Percentiles rank a stretch among this genome's conserved stretches.
Conservation (phyloP, 2,888 invertebrate genomes). For the Escarpia spicata region DNA sequence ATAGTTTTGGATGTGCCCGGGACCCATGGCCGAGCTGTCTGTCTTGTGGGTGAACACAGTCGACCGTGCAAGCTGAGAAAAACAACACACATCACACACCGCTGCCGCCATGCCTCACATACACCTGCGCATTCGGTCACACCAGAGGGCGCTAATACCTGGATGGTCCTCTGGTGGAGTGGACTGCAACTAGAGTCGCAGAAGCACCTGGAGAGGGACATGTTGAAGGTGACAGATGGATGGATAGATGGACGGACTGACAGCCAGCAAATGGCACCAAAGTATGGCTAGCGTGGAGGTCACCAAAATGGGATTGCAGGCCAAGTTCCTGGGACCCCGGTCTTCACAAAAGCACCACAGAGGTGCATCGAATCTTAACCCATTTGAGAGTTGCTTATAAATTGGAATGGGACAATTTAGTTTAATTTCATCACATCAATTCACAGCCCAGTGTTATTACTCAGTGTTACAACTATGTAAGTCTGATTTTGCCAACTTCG, state of each 20-base stretch:
- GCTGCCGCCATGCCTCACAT: background rate
- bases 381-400: too few relatives aligned
- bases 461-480: background rate
- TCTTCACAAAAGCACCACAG: background rate
- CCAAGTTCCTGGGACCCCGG: background rate
- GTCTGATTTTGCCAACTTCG: too few relatives aligned
- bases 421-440: background rate
- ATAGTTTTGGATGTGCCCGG: conserved; percentile 17
- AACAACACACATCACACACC: conserved; percentile 3
- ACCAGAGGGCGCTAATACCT: background rate
- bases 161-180: background rate
- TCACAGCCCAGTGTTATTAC: background rate
- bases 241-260: too few relatives aligned
- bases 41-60: conserved; percentile 29
- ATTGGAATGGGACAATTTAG: too few relatives aligned
- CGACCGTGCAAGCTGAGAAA: conserved; percentile 28
- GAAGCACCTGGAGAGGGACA: background rate
- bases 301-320: background rate
- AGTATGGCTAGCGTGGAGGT: too few relatives aligned
- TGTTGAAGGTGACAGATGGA: background rate
- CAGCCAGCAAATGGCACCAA: too few relatives aligned
- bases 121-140: background rate
- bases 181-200: background rate
- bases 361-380: too few relatives aligned
- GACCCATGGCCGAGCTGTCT: background rate